Evolutionary conservation across 1,140 invertebrate species (phyloP).

Genomic region (Drosophila tropicalis): DNA sequence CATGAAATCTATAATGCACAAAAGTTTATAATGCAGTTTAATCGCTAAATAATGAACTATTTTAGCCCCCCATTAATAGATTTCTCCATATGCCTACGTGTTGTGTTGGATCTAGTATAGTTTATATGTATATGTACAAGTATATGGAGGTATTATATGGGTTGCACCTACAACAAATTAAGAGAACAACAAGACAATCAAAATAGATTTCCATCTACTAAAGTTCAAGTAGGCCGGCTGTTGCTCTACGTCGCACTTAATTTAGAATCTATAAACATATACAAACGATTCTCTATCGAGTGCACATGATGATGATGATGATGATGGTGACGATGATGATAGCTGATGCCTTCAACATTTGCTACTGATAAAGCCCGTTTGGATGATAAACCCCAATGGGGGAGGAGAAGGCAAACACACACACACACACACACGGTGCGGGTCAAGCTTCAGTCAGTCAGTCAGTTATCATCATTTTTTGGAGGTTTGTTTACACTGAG

Average conservation of each 20-base stretch:
- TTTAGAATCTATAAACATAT: conserved; percentile 40
- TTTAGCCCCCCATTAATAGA: conserved; percentile 1
- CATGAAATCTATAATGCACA: background rate
- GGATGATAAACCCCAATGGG: conserved; percentile 54
- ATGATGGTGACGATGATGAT: too few relatives aligned
- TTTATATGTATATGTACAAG: background rate
- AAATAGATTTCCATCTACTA: conserved; percentile 52
- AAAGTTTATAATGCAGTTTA: background rate
- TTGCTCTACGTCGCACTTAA: conserved; percentile 29
- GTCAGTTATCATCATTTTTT: conserved; percentile 6
- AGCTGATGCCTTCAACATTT: background rate
- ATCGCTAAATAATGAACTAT: background rate
- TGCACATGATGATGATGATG: background rate
- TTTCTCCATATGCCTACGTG: background rate
- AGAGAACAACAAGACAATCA: conserved; percentile 37
- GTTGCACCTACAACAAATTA: conserved; percentile 12
- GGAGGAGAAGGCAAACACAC: background rate
- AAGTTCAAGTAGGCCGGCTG: conserved; percentile 35
- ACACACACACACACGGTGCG: background rate
- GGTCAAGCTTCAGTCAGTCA: conserved; percentile 18
- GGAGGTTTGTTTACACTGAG: conserved; percentile 74
- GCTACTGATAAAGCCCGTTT: conserved; percentile 34
- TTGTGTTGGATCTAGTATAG: background rate
- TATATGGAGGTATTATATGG: too few relatives aligned
- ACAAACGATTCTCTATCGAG: conserved; percentile 7